These are phyloP conservation scores for Lagopus muta DNA, from an alignment of 2,113 vertebrate species.

Conservation along the genomic window DNA sequence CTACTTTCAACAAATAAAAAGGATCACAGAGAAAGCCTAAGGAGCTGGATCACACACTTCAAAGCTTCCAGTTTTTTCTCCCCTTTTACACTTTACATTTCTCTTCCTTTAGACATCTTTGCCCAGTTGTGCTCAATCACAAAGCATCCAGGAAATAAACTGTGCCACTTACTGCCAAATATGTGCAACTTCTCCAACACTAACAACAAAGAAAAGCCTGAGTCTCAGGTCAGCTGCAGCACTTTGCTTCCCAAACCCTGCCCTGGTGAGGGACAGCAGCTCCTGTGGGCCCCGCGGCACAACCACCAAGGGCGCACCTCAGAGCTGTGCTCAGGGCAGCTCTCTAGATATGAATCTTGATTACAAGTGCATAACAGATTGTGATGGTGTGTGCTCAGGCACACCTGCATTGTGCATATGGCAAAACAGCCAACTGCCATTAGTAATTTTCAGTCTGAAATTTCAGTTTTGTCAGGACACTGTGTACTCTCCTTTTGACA, in stretches of 20 bases:
- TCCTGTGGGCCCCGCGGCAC: neutral
- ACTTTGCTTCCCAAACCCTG: neutral
- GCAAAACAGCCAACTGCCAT: neutral
- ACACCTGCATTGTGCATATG: neutral
- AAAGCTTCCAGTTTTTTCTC: neutral
- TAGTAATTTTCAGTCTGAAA: neutral
- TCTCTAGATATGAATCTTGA: neutral
- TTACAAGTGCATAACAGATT: neutral
- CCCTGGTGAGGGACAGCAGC: neutral
- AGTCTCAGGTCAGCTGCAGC: neutral
- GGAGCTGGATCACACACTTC: neutral
- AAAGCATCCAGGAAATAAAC: neutral
- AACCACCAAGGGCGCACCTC: neutral
- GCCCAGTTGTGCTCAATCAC: neutral
- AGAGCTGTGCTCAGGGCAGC: neutral
- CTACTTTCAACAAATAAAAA: neutral
- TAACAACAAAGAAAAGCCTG: neutral
- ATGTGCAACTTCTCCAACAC: rapidly evolving
- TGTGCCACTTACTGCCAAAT: rapidly evolving
- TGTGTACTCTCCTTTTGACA: neutral
- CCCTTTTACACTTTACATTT: neutral
- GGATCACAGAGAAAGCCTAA: neutral
- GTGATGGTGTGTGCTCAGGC: neutral
- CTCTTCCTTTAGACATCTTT: neutral
- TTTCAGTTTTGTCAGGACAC: neutral